These are phyloP conservation scores for Ormyrus thymus DNA, from an alignment of 2,888 invertebrate species.

Conservation along the genomic window DNA sequence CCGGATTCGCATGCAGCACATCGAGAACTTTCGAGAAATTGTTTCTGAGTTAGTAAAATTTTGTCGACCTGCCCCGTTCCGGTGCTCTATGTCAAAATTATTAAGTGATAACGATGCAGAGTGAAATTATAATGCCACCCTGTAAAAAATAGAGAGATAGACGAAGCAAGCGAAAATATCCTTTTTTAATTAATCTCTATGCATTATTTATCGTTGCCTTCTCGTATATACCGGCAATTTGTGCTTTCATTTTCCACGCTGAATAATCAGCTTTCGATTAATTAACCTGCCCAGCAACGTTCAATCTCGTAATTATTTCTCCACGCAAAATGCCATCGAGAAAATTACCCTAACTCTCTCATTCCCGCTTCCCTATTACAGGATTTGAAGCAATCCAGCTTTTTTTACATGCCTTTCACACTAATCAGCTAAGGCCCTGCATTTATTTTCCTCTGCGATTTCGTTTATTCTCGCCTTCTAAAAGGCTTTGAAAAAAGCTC, in stretches of 20 bases:
- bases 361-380: neutral
- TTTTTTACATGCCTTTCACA: neutral
- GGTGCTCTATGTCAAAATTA: neutral
- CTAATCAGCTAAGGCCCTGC: neutral
- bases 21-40: no score
- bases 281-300: conserved; percentile 17
- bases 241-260: conserved; percentile 43
- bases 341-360: conserved; percentile 11
- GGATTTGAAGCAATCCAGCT: neutral
- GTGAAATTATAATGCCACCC: neutral
- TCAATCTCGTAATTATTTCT: conserved; percentile 23
- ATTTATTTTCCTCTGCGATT: neutral
- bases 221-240: conserved; percentile 24
- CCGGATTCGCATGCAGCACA: no score
- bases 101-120: neutral
- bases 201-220: conserved; percentile 28
- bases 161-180: conserved; percentile 18
- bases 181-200: conserved; percentile 35
- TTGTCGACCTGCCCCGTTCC: no score
- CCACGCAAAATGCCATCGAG: conserved; percentile 4
- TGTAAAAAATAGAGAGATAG: neutral
- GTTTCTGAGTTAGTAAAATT: no score
- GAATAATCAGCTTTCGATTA: conserved; percentile 51
- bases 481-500: neutral
- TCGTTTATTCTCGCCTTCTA: no score